phyloP scores from a whole-genome alignment of 2,797 vertebrate species.

The Phalloptychus januarius region DNA sequence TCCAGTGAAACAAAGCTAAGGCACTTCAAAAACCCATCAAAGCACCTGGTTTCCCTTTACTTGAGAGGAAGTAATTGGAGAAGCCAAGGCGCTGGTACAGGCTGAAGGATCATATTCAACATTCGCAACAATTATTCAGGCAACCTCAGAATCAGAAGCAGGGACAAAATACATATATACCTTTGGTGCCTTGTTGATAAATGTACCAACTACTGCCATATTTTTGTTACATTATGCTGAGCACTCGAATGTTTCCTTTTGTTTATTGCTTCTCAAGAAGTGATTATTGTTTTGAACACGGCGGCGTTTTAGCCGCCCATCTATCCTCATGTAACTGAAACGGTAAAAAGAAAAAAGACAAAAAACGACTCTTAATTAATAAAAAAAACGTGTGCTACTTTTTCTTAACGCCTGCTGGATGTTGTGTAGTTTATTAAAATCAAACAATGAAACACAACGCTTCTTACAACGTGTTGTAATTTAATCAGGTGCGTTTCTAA shows the following conservation, averaged over 20 bases:
- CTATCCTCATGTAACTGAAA: conserved; percentile 82
- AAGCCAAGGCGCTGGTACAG: conserved; percentile 77
- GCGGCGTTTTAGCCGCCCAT: conserved; percentile 98
- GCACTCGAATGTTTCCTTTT: conserved; percentile 85
- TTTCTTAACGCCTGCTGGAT: conserved; percentile 9
- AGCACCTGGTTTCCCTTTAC: conserved; percentile 61
- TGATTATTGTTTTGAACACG: conserved; percentile 83
- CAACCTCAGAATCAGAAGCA: conserved; percentile 77
- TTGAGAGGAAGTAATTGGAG: conserved; percentile 57
- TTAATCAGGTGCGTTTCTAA: background rate
- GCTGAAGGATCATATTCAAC: conserved; percentile 63
- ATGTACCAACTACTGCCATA: conserved; percentile 89
- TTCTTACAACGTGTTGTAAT: conserved; percentile 14
- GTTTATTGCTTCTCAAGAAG: conserved; percentile 91
- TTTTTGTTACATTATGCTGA: conserved; percentile 90
- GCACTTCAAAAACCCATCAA: conserved; percentile 60
- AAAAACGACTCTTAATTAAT: conserved; percentile 50
- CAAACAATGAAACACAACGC: conserved; percentile 18
- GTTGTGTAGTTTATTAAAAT: conserved; percentile 42
- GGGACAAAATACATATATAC: conserved; percentile 73
- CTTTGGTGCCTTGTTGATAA: conserved; percentile 91
- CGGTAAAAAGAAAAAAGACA: conserved; percentile 69
- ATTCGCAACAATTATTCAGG: conserved; percentile 78
- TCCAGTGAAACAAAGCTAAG: conserved; percentile 64
- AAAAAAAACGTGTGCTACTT: conserved; percentile 18